Percentiles rank a stretch among this genome's conserved stretches.
Conservation (phyloP, 2,888 invertebrate genomes). For the Sepiola atlantica region DNA sequence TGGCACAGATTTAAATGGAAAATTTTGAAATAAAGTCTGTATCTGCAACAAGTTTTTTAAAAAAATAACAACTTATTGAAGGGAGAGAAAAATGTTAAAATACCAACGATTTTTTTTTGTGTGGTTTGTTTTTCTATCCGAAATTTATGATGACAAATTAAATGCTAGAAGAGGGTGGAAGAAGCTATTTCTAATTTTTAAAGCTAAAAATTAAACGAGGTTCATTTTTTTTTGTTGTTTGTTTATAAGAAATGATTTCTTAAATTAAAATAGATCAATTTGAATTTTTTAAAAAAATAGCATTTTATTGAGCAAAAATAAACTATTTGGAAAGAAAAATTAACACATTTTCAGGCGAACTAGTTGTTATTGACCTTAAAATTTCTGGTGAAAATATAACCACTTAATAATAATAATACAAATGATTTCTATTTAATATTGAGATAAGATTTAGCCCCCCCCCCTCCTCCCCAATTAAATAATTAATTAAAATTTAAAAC, state of each 20-base stretch:
- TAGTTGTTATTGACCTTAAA: constrained; percentile 2
- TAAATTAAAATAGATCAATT: background rate
- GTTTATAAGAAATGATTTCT: too few species aligned
- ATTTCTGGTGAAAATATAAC: background rate
- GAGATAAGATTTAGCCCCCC: background rate
- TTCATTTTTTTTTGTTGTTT: too few species aligned
- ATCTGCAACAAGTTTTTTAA: background rate
- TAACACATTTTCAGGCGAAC: background rate
- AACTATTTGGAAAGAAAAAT: background rate
- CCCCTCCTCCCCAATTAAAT: background rate
- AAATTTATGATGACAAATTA: background rate
- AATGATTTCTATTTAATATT: background rate
- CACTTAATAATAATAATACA: background rate
- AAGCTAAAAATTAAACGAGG: too few species aligned
- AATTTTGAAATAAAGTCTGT: too few species aligned
- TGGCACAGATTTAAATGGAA: too few species aligned
- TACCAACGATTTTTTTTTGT: background rate
- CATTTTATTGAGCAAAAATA: background rate
- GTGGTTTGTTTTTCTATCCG: too few species aligned
- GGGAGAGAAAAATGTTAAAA: background rate
- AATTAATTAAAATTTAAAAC: background rate
- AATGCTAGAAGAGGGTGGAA: background rate
- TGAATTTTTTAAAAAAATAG: too few species aligned
- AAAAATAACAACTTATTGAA: background rate
- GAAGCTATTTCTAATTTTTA: background rate